Percentiles rank a stretch among this genome's conserved stretches.
phyloP scores from a whole-genome alignment of 2,113 vertebrate species.

The Excalfactoria chinensis region DNA sequence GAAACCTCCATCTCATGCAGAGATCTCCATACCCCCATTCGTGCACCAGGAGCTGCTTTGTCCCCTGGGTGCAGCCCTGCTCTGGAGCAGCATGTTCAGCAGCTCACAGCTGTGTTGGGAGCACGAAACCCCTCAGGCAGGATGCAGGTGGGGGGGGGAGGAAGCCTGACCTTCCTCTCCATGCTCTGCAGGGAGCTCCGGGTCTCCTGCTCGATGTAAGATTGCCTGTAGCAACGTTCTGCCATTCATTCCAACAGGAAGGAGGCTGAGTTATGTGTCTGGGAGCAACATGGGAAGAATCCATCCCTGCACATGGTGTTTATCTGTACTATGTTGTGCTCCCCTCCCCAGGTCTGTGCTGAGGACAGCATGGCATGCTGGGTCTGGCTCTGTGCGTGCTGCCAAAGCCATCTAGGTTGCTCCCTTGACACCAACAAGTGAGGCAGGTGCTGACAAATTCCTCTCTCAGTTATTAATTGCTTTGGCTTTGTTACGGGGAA shows the following conservation, averaged over 20 bases:
- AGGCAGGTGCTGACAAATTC: neutral
- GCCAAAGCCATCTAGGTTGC: neutral
- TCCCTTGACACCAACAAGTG: neutral
- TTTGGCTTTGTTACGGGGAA: neutral
- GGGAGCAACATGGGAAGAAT: neutral
- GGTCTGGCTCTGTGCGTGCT: neutral
- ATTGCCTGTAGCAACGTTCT: neutral
- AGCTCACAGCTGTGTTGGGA: neutral
- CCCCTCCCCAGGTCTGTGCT: neutral
- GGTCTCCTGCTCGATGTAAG: neutral
- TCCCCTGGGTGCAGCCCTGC: neutral
- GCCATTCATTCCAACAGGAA: neutral
- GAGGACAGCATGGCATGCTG: neutral
- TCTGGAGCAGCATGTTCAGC: neutral
- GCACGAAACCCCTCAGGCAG: neutral
- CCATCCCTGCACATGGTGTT: neutral
- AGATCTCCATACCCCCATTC: neutral
- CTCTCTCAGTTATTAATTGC: neutral
- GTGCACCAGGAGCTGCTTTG: neutral
- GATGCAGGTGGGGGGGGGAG: neutral
- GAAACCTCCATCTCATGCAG: neutral
- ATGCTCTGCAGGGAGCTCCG: neutral
- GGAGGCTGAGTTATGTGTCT: neutral
- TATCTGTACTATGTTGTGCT: neutral
- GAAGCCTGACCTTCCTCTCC: neutral